These are phyloP conservation scores for Porites lobata DNA, from an alignment of 92 coral and sea anemone species.

Conservation along the genomic window DNA sequence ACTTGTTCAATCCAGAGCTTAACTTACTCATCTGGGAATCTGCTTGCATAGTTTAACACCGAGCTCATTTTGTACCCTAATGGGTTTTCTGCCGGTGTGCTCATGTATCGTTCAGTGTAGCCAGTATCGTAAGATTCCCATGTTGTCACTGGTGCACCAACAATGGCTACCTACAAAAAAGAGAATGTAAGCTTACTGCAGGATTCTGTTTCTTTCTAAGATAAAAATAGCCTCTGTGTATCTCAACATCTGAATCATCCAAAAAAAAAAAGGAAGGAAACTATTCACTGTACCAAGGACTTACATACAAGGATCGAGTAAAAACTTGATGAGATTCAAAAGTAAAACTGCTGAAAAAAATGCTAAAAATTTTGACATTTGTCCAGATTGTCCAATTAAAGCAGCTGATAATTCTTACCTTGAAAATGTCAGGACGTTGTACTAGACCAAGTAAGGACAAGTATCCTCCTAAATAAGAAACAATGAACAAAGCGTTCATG, in stretches of 20 bases:
- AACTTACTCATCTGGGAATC: constrained; percentile 99
- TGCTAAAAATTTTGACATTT: no score
- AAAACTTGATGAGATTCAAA: no score
- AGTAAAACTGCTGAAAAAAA: neutral
- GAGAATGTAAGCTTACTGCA: no score
- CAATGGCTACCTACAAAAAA: constrained; percentile 85
- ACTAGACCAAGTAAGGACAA: constrained; percentile 88
- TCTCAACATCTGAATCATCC: no score
- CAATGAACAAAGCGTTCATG: neutral
- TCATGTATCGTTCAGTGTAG: constrained; percentile 98
- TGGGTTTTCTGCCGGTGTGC: constrained; percentile 92
- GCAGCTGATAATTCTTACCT: constrained; percentile 50
- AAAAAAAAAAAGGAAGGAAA: no score
- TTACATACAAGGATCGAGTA: no score
- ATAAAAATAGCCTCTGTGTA: no score
- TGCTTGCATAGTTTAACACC: constrained; percentile 80
- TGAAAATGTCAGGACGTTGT: constrained; percentile 92
- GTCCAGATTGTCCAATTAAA: neutral
- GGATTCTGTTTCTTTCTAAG: no score
- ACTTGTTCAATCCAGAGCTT: constrained; percentile 31
- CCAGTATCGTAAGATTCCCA: constrained; percentile 99
- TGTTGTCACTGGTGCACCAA: constrained; percentile 98
- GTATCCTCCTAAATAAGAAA: constrained; percentile 80
- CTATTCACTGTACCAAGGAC: no score
- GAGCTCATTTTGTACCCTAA: constrained; percentile 91